A percentile compares a stretch with the other conserved stretches of the same genome.
Evolutionary conservation across 2,888 invertebrate genomes (phyloP).

Genomic region (Uloborus plumipes): DNA sequence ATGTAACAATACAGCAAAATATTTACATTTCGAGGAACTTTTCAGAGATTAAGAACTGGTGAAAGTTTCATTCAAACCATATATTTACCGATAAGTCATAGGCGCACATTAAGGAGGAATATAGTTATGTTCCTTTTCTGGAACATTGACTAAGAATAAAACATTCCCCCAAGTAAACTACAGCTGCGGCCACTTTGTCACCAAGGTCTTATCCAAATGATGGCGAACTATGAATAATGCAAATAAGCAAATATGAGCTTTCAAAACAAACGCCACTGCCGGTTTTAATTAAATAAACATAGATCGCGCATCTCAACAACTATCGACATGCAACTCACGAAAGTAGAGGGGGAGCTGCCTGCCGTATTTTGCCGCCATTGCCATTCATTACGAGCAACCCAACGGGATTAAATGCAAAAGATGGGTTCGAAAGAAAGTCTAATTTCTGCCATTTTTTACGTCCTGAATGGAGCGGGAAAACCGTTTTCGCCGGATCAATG

Average conservation of each 20-base stretch:
- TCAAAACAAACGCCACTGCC: background rate
- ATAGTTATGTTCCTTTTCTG: no score
- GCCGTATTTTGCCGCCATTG: background rate
- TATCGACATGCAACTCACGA: background rate
- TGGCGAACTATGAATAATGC: background rate
- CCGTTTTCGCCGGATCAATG: constrained; percentile 3
- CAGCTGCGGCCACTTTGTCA: background rate
- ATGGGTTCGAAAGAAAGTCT: constrained; percentile 1
- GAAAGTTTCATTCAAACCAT: no score
- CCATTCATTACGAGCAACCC: constrained; percentile 1
- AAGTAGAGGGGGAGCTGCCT: background rate
- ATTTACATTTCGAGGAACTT: no score
- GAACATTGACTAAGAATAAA: no score
- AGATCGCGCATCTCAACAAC: background rate
- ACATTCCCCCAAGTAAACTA: no score
- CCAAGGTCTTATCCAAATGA: background rate
- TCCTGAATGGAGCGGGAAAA: constrained; percentile 6
- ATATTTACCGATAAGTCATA: no score
- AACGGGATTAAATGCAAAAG: constrained; percentile 2
- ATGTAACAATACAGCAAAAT: no score
- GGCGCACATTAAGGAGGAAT: no score
- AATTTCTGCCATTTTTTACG: constrained; percentile 3
- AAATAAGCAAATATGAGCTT: constrained; percentile 1
- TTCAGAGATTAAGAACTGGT: no score
- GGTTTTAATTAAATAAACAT: constrained; percentile 6